Percentiles rank a stretch among this genome's conserved stretches.
These are phyloP conservation scores for Panulirus ornatus DNA, from an alignment of 1,140 invertebrate genomes.

Conservation along the genomic window DNA sequence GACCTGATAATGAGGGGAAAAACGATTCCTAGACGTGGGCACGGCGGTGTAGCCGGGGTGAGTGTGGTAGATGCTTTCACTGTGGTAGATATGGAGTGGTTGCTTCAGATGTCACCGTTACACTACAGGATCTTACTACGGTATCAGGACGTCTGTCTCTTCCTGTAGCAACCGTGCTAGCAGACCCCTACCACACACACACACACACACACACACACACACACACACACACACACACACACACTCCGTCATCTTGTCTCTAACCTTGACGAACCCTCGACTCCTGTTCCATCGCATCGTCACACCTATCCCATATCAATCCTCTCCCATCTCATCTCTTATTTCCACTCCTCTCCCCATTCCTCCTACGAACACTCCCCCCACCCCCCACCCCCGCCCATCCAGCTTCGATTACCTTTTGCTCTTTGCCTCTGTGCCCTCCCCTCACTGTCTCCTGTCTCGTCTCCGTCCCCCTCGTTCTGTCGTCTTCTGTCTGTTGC, in stretches of 20 bases:
- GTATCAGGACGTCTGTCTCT: too few species aligned
- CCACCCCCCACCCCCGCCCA: too few species aligned
- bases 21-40: too few species aligned
- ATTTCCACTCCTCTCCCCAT: not conserved
- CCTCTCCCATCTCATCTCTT: not conserved
- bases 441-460: not conserved
- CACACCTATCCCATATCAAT: not conserved
- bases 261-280: not conserved
- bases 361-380: too few species aligned
- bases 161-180: not conserved
- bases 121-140: too few species aligned
- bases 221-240: not conserved
- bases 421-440: not conserved
- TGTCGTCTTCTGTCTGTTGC: not conserved
- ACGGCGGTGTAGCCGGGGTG: too few species aligned
- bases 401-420: not conserved
- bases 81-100: too few species aligned
- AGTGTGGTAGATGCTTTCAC: too few species aligned
- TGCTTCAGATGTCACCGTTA: too few species aligned
- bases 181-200: too few species aligned
- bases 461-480: not conserved
- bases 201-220: slow-evolving; percentile 7
- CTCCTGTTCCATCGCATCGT: not conserved
- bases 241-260: too few species aligned
- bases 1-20: too few species aligned